These are phyloP conservation scores for Crotalus tigris DNA, from an alignment of 2,113 vertebrate species.

Conservation along the genomic window DNA sequence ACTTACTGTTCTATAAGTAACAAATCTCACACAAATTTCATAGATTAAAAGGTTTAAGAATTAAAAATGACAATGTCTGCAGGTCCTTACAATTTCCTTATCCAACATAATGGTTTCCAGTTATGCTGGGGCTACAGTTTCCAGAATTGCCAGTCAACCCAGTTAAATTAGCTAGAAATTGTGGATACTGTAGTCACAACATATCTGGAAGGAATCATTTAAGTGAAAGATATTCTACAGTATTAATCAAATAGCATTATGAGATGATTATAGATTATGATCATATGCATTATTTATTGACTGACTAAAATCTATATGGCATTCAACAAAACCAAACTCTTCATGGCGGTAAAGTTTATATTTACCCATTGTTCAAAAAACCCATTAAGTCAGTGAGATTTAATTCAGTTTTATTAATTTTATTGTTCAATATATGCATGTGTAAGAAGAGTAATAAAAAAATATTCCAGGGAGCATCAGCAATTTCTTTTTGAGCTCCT, in stretches of 20 bases:
- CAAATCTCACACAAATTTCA: not conserved
- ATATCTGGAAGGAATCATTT: not conserved
- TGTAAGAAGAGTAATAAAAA: not conserved
- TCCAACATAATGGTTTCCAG: not conserved
- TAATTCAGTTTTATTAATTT: not conserved
- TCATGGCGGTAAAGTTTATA: not conserved
- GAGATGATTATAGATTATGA: not conserved
- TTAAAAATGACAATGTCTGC: not conserved
- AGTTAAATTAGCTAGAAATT: not conserved
- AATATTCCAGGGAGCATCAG: not conserved
- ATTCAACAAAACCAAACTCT: not conserved
- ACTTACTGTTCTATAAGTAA: not conserved
- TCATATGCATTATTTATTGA: not conserved
- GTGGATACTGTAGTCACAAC: not conserved
- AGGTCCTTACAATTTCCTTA: not conserved
- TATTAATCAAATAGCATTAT: not conserved
- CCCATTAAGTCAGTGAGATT: not conserved
- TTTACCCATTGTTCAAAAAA: not conserved
- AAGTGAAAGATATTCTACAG: not conserved
- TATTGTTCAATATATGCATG: not conserved
- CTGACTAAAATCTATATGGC: not conserved
- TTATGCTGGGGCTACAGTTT: not conserved
- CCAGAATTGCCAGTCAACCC: not conserved
- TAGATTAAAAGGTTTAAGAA: not conserved
- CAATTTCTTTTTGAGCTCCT: not conserved